A percentile compares a stretch with the other conserved stretches of the same genome.
phyloP scores from a whole-genome alignment of 2,888 invertebrate genomes.

The Drosophila sordidapex region DNA sequence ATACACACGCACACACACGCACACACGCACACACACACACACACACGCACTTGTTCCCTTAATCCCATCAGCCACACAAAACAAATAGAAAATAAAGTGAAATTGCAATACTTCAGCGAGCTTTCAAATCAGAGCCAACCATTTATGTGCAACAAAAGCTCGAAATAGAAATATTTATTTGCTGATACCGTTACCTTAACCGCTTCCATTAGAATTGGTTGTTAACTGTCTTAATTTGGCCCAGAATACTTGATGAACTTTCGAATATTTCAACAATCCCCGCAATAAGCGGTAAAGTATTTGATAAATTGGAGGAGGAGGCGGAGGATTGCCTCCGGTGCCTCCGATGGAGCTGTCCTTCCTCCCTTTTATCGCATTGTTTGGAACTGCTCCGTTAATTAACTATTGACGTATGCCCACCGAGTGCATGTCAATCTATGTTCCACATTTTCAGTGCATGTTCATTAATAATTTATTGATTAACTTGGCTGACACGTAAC shows the following conservation, averaged over 20 bases:
- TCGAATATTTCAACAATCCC: background rate
- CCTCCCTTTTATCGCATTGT: background rate
- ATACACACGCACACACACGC: background rate
- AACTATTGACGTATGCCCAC: slow-evolving; percentile 17
- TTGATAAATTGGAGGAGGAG: background rate
- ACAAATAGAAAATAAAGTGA: background rate
- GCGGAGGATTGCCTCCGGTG: background rate
- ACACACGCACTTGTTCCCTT: background rate
- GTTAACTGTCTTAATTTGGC: background rate
- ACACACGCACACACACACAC: background rate
- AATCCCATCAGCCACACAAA: background rate
- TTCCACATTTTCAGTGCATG: slow-evolving; percentile 19
- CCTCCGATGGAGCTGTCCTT: background rate
- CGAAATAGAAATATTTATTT: background rate
- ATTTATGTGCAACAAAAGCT: background rate
- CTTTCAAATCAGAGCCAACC: background rate
- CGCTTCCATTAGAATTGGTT: background rate
- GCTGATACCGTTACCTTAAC: background rate
- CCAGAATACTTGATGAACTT: background rate
- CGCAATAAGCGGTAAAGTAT: background rate
- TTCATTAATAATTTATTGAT: slow-evolving; percentile 43
- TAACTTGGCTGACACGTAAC: slow-evolving; percentile 5
- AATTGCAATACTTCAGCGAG: slow-evolving; percentile 6
- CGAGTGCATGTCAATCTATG: slow-evolving; percentile 28
- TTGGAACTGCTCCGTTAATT: slow-evolving; percentile 8